Base-by-base conservation (phyloP, 1,140 invertebrate genomes). In the Leguminivora glycinivorella region DNA sequence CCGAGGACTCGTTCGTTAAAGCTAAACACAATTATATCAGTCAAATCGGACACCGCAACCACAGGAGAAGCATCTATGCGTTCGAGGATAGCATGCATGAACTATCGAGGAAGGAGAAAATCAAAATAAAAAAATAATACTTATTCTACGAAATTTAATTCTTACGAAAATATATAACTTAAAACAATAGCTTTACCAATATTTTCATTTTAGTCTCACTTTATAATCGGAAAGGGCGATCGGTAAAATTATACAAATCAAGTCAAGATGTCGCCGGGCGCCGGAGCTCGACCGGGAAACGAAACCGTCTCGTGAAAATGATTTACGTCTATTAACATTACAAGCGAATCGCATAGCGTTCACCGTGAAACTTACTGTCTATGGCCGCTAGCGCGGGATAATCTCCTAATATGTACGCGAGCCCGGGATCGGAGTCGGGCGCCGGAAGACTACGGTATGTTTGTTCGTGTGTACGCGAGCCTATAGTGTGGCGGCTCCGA, bases 91-190 rank as follows among this genome's bases (percentile, higher is more conserved):
- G n/a, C 58, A 63, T 63, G 58, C 58, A 63, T 63, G 58, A 63
- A 63, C 25, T 63, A n/a, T 14, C 26, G n/a, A 22, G 58, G 58
- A 31, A 17, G 56, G 56, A 31, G 26, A 17, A 63, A 63, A 63
- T 63, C 26, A 63, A 63, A 63, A 63, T 63, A 63, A 60, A 29
- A 60, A 17, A 17, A 31, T 14, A 9, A n/a, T n/a, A n/a, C n/a
- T n/a, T 63, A 63, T 63, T 63, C 58, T 63, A 63, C 26, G 58
- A 63, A 63, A 26, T 63, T 63, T 63, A 63, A 63, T 63, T 63
- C n/a, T 31, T 29, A 63, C 19, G 58, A 3, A 63, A 63, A 63
- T 63, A 63, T 63, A 63, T 29, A 63, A 63, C 58, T 63, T 63
- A 63, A 63, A 29, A 31, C 26, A 63, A 63, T 34, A 31, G 25